A percentile compares a stretch with the other conserved stretches of the same genome.
phyloP scores from a whole-genome alignment of 1,140 invertebrate genomes.

The Rhizoglyphus robini region DNA sequence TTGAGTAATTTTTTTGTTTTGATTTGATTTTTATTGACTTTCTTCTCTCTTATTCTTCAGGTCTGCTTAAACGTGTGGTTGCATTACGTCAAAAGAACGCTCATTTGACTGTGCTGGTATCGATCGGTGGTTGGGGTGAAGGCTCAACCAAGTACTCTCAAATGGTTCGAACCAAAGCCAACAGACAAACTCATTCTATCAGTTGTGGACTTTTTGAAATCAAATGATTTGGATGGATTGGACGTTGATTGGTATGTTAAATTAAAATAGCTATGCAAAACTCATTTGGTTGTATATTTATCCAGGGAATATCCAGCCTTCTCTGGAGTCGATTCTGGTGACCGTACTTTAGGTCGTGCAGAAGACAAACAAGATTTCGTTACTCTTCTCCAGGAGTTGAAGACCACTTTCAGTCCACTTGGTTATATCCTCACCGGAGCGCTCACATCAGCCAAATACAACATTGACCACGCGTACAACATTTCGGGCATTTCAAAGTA shows the following conservation, averaged over 20 bases:
- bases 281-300: too few relatives aligned
- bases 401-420: constrained; percentile 37
- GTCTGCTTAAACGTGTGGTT: constrained; percentile 43
- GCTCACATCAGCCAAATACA: constrained; percentile 39
- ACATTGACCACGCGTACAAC: constrained; percentile 56
- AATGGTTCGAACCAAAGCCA: constrained; percentile 58
- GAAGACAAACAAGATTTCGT: constrained; percentile 19
- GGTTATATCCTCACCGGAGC: constrained; percentile 40
- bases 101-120: constrained; percentile 55
- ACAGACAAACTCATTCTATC: constrained; percentile 61
- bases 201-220: constrained; percentile 67
- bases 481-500: constrained; percentile 46
- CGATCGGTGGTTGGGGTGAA: constrained; percentile 67
- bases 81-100: constrained; percentile 48
- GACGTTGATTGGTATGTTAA: constrained; percentile 94
- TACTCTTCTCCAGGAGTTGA: constrained; percentile 13
- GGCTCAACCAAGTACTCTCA: constrained; percentile 61
- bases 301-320: constrained; percentile 6
- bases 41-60: too few relatives aligned
- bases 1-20: too few relatives aligned
- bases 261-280: too few relatives aligned
- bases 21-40: too few relatives aligned
- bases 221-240: constrained; percentile 86
- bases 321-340: constrained; percentile 38
- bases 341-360: constrained; percentile 32